Evolutionary conservation across 2,113 vertebrate genomes (phyloP), one percentile per base, ranked within the genome.

Genomic region (Ranitomeya variabilis): DNA sequence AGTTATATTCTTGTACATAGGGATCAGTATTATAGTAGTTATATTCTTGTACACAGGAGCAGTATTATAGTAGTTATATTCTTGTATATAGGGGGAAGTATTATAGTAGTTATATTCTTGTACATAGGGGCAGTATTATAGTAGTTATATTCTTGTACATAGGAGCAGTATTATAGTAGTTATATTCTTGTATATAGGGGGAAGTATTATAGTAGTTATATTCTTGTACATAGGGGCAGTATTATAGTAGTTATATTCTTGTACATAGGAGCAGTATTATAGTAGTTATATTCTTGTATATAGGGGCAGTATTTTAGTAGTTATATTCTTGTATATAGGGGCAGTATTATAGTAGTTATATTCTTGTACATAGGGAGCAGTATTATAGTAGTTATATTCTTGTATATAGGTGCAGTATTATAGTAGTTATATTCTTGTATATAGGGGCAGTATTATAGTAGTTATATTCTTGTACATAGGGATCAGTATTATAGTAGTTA

Each of bases 321-420:
- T 73, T 73, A 73, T 73, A 73, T 73, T 73, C 64, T 67, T 67
- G 64, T n/a, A 67, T 19, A 67, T n/a, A 67, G 64, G 67, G 1
- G 69, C 69, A 31, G 69, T 73, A 73, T 73, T 73, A 73, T 73
- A 73, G 69, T 73, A 73, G 69, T 67, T 67, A 67, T 67, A 67
- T 67, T 67, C 64, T 23, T 67, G 64, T 67, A 67, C 19, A 67
- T 67, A 67, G 64, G 64, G n/a, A n/a, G n/a, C n/a, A n/a, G n/a
- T n/a, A n/a, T n/a, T n/a, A n/a, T n/a, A n/a, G n/a, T n/a, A n/a
- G n/a, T n/a, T n/a, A 23, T 64, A 64, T 64, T 64, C 62, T 64
- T 64, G 62, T 64, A 64, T 16, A 64, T 64, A 64, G 62, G 8
- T n/a, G 26, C 26, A 31, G 26, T 31, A 31, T 31, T 31, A 31